Base-by-base conservation (phyloP, 1,140 invertebrate species). In the Ips nitidus region DNA sequence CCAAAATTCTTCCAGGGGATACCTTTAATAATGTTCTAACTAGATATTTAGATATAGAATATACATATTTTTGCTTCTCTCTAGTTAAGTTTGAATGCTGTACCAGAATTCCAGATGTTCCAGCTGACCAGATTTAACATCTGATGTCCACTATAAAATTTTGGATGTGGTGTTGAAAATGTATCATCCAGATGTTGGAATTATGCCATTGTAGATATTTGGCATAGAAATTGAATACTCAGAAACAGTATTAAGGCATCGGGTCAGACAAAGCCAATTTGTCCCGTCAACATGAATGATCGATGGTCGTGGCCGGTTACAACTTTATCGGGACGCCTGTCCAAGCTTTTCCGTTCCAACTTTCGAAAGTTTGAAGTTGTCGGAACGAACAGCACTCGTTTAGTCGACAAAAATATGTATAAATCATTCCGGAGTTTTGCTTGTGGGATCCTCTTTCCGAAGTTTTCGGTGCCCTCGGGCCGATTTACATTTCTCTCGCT, bases 331-430 rank as follows among this genome's bases (percentile, higher is more conserved):
- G 41, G 4, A 52, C 66, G 45, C 52, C 57, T 68, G 66, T 68
- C 66, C 66, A 43, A 42, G 45, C 58, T 59, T 59, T 68, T 68
- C 57, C 56, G 57, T 52, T 60, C 58, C 39, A 53, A 52, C 47
- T 52, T 52, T 41, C 41, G 50, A 57, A 66, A 7, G 36, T 68
- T 68, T 52, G 43, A 53, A 60, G 55, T 57, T 60, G 8, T 22
- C 22, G 38, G 64, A 36, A 66, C 64, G 64, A 58, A 53, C 53
- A 53, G 8, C 57, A 68, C 58, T 68, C 56, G 66, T 60, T 68
- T 68, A 60, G 52, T 47, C 66, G 53, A 65, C 52, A 37, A 68
- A 68, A 60, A 68, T 68, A 68, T 68, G 66, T 68, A 68, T 68
- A 60, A 68, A 68, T 68, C 66, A 68, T 65, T 68, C 50, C 43